Evolutionary conservation across 2,113 vertebrate genomes (phyloP), one percentile per base, ranked within the genome.

Genomic region (Nerophis ophidion): DNA sequence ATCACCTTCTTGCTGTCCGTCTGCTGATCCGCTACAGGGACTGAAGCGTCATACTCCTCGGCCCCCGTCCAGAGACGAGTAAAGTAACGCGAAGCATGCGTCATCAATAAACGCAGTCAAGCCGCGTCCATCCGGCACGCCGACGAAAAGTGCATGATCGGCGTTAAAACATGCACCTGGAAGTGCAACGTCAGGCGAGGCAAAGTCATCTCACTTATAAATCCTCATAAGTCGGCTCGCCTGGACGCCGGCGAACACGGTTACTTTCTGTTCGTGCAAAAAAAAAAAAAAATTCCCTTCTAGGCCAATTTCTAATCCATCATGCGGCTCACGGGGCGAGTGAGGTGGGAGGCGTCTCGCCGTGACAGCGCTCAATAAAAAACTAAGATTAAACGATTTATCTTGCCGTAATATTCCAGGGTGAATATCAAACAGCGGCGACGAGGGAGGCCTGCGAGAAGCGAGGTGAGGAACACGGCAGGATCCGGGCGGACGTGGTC

Each of bases 341-440:
- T 19, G 49, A 36, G 33, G 42, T 15, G 4, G 56, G 66, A 60
- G 62, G 75, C 36, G 72, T 52, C 72, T 71, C 60, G 5, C 64
- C 67, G 57, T 67, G 66, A 79, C 76, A 71, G 65, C 52, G 72
- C 76, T 85, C 84, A 79, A 86, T 86, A 69, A 72, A 72, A 76
- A 79, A 63, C 66, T 58, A 15, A 85, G 81, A 86, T 86, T 75
- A 84, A 82, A 80, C 62, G 61, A 86, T 86, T 83, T 82, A 86
- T 83, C 79, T 83, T 85, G 73, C 70, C 60, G 57, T 79, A 79
- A 87, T 84, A 85, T 78, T 82, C 75, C 63, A 44, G 70, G 60
- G 49, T 81, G 83, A 83, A 87, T 84, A 82, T 84, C 76, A 84
- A 85, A 70, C 77, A 13, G 60, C 65, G 48, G 70, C 85, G 82